Evolutionary conservation across 1,140 invertebrate genomes (phyloP).

Genomic region (Pseudomyrmex flavicornis): DNA sequence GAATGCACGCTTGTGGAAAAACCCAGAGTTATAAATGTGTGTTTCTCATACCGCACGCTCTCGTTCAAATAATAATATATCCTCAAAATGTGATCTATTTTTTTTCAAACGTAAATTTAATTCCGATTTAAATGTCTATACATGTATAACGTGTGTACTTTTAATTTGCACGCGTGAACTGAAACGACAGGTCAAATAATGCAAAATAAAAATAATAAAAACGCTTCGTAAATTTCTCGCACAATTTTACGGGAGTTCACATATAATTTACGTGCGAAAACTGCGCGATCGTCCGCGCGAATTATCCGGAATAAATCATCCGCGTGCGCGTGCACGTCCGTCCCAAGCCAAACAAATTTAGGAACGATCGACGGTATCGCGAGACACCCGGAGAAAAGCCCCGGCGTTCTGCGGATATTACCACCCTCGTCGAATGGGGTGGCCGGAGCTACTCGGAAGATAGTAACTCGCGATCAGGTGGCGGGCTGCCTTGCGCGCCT

Average conservation of each 20-base stretch:
- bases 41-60: neutral
- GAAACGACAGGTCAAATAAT: conserved; percentile 31
- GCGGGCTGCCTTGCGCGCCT: conserved; percentile 76
- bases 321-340: conserved; percentile 55
- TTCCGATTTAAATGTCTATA: neutral
- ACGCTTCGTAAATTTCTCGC: conserved; percentile 51
- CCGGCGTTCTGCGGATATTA: conserved; percentile 50
- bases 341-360: conserved; percentile 58
- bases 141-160: neutral
- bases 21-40: neutral
- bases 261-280: conserved; percentile 55
- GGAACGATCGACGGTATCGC: conserved; percentile 61
- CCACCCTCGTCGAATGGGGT: conserved; percentile 55
- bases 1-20: neutral
- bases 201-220: conserved; percentile 41
- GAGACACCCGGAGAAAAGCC: conserved; percentile 60
- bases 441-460: conserved; percentile 67
- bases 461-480: conserved; percentile 84
- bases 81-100: too few relatives aligned
- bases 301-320: conserved; percentile 56
- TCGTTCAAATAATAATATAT: neutral
- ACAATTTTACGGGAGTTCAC: conserved; percentile 54
- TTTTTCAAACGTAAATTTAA: neutral
- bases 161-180: neutral
- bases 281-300: conserved; percentile 48